Evolutionary conservation across 2,888 invertebrate genomes (phyloP).

Genomic region (Drosophila picticornis): DNA sequence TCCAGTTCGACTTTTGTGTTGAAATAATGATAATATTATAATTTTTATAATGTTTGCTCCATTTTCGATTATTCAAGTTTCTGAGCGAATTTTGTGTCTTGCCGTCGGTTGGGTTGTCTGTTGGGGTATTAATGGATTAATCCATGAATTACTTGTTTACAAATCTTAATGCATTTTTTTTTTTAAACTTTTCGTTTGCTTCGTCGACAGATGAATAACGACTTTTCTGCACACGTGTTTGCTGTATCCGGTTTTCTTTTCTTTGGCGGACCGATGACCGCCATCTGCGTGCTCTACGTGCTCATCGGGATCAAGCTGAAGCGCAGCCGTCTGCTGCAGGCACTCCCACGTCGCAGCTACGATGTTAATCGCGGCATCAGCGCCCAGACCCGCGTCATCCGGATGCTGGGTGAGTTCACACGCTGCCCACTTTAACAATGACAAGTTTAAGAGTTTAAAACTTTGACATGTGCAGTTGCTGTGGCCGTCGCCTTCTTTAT

Average conservation of each 20-base stretch:
- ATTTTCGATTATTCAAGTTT: neutral
- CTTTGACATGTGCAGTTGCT: conserved; percentile 88
- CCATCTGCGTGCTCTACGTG: conserved; percentile 93
- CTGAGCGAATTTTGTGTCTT: neutral
- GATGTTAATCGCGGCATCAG: conserved; percentile 86
- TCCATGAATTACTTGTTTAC: neutral
- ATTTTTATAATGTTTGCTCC: neutral
- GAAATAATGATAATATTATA: neutral
- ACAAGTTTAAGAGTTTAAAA: conserved; percentile 8
- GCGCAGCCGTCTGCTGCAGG: conserved; percentile 88
- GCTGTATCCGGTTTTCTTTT: conserved; percentile 93
- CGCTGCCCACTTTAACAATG: neutral
- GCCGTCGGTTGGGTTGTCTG: neutral
- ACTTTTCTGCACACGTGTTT: conserved; percentile 89
- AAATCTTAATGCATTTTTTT: conserved; percentile 1
- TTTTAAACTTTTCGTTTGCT: conserved; percentile 3
- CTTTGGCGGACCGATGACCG: conserved; percentile 94
- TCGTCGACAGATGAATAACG: conserved; percentile 82
- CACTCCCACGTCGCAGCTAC: conserved; percentile 86
- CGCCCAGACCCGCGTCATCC: conserved; percentile 89
- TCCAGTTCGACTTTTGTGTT: neutral
- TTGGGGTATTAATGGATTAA: conserved; percentile 6
- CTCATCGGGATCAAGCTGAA: conserved; percentile 91
- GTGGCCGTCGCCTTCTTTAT: conserved; percentile 93
- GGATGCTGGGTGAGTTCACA: conserved; percentile 89